Evolutionary conservation across 2,113 vertebrate species (phyloP).

Genomic region (Urocynchramus pylzowi): DNA sequence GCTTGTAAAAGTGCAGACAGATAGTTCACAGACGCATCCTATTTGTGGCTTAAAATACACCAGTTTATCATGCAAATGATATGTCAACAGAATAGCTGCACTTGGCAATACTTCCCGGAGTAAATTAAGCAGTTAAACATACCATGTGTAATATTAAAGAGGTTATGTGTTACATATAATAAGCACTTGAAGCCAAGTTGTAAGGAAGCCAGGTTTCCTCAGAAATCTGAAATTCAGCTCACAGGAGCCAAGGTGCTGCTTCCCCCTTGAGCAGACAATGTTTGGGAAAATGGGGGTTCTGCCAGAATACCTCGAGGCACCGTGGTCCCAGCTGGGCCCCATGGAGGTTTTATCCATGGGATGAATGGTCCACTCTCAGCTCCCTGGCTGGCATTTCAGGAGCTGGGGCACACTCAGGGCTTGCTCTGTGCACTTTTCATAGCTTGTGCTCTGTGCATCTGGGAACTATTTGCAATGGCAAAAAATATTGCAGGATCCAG

Average conservation of each 20-base stretch:
- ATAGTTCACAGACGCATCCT: conserved; percentile 7
- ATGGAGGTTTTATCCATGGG: accelerated
- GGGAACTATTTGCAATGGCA: conserved; percentile 8
- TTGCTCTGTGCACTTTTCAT: neutral
- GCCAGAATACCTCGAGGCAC: neutral
- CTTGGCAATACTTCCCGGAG: conserved; percentile 13
- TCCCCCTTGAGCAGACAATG: neutral
- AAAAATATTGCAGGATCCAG: conserved; percentile 24
- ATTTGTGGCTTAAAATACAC: conserved; percentile 7
- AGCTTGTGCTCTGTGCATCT: neutral
- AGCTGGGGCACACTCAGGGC: neutral
- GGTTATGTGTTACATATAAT: conserved; percentile 44
- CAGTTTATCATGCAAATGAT: conserved; percentile 57
- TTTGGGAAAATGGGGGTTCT: neutral
- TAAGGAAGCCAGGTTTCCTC: conserved; percentile 32
- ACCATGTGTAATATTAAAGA: conserved; percentile 43
- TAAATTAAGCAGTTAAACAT: conserved; percentile 57
- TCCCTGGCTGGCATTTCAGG: neutral
- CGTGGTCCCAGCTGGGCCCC: neutral
- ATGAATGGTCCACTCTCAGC: neutral
- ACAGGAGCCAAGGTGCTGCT: neutral
- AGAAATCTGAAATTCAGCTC: neutral
- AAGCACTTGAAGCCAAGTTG: conserved; percentile 32
- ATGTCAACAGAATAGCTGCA: conserved; percentile 44
- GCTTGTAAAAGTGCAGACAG: conserved; percentile 3